Evolutionary conservation across 2,888 invertebrate genomes (phyloP).

Genomic region (Drosophila crucigera): DNA sequence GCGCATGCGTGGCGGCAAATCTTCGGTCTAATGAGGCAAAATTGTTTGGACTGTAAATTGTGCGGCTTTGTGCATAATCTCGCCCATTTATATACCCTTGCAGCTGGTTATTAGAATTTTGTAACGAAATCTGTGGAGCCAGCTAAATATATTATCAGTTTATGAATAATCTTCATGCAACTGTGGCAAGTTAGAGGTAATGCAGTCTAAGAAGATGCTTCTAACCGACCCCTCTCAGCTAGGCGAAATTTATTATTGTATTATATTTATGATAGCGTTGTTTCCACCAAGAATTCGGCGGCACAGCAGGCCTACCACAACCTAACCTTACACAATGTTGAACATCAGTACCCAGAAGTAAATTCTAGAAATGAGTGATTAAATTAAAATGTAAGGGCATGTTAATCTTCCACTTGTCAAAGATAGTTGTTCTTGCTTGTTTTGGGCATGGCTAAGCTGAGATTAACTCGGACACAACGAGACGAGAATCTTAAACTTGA

Average conservation of each 20-base stretch:
- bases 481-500: constrained; percentile 25
- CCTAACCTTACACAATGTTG: neutral
- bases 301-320: neutral
- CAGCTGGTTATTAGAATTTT: neutral
- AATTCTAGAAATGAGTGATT: neutral
- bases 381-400: neutral
- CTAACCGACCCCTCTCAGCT: neutral
- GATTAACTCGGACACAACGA: constrained; percentile 25
- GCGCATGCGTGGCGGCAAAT: constrained; percentile 56
- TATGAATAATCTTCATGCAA: too few species aligned
- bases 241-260: neutral
- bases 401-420: neutral
- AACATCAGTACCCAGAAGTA: neutral
- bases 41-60: constrained; percentile 41
- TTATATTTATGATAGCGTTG: neutral
- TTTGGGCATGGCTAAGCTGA: constrained; percentile 13
- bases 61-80: constrained; percentile 31
- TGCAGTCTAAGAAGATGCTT: neutral
- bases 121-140: neutral
- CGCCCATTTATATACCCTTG: constrained; percentile 13
- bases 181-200: neutral
- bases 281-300: too few species aligned
- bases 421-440: neutral
- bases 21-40: constrained; percentile 54
- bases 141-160: neutral